A percentile compares a stretch with the other conserved stretches of the same genome.
Conservation (phyloP, 2,888 invertebrate species). For the Ichneumoninae sp. region DNA sequence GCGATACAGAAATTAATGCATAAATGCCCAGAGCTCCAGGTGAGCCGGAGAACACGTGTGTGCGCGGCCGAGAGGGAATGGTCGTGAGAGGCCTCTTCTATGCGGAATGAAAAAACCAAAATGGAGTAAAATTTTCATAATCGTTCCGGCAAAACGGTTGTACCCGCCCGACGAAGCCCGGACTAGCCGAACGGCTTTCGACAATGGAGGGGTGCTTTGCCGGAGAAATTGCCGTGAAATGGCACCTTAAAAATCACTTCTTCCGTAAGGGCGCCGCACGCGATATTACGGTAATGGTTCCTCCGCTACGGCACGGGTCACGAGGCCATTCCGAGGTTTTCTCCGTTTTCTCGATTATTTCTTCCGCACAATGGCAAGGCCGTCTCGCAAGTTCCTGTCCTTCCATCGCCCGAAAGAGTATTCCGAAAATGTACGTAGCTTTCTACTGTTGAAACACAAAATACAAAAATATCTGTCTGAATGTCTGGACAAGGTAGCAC, state of each 20-base stretch:
- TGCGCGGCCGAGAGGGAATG: constrained; percentile 7
- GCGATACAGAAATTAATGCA: constrained; percentile 24
- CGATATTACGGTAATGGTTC: constrained; percentile 75
- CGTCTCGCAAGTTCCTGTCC: not conserved
- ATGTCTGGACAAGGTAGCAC: too few relatives aligned
- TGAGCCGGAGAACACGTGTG: not conserved
- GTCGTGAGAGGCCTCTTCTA: constrained; percentile 46
- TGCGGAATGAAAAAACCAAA: constrained; percentile 68
- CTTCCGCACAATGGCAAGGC: not conserved
- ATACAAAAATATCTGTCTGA: not conserved
- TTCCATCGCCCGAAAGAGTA: not conserved
- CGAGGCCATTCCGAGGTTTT: constrained; percentile 27
- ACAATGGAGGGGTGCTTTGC: constrained; percentile 66
- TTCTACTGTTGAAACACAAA: not conserved
- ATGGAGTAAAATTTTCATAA: constrained; percentile 77
- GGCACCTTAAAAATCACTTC: constrained; percentile 78
- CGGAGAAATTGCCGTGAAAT: constrained; percentile 76
- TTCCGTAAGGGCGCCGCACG: constrained; percentile 59
- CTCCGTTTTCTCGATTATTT: constrained; percentile 30
- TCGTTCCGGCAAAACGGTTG: constrained; percentile 67
- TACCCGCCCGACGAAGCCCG: constrained; percentile 23
- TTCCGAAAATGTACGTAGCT: not conserved
- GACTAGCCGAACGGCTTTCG: constrained; percentile 50
- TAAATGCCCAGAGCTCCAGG: constrained; percentile 26
- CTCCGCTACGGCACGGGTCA: constrained; percentile 28